Conservation (phyloP, 1,140 invertebrate species). For the Sipha flava region DNA sequence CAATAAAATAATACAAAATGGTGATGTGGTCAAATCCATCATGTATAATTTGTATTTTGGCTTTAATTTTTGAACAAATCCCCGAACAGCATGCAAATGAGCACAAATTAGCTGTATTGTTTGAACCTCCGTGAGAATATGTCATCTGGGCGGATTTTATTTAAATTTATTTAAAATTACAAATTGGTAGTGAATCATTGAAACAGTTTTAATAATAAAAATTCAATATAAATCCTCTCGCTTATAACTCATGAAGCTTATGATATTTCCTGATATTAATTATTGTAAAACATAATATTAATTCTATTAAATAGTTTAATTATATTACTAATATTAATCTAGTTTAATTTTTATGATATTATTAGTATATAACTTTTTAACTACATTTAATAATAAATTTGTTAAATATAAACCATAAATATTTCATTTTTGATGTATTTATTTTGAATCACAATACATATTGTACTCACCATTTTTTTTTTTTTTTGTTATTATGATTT, state of each 20-base stretch:
- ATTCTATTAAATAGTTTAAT: neutral
- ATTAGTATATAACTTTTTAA: too few relatives aligned
- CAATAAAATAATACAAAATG: neutral
- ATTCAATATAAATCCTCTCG: neutral
- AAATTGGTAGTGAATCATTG: constrained; percentile 1
- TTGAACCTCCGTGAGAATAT: constrained; percentile 7
- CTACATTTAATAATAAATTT: too few relatives aligned
- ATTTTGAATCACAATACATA: too few relatives aligned
- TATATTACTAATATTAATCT: neutral
- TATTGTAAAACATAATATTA: neutral
- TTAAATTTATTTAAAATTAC: constrained; percentile 8
- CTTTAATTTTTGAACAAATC: constrained; percentile 1
- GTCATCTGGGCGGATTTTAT: constrained; percentile 13
- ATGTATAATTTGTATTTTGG: neutral
- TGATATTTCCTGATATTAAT: neutral
- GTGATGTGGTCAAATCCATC: neutral
- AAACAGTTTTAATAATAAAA: constrained; percentile 4
- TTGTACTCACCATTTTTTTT: too few relatives aligned
- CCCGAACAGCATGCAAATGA: constrained; percentile 8
- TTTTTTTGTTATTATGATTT: too few relatives aligned
- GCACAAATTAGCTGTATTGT: constrained; percentile 3
- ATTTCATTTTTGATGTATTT: too few relatives aligned
- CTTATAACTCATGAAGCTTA: neutral
- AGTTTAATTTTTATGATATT: neutral
- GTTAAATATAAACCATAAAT: too few relatives aligned